Conservation (phyloP, 2,888 invertebrate species). For the Perithous albicinctus region DNA sequence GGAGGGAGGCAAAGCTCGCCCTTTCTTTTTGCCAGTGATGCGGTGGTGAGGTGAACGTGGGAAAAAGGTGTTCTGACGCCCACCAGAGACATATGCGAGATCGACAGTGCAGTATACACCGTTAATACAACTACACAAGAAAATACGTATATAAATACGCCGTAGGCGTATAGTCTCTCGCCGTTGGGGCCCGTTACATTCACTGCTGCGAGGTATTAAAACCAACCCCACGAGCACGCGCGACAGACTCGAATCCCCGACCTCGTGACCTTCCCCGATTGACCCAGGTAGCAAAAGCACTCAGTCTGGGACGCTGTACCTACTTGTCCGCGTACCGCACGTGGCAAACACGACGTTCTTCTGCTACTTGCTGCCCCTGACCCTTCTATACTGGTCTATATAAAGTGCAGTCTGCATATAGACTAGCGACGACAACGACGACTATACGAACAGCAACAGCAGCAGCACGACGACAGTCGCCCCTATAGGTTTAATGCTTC, state of each 20-base stretch:
- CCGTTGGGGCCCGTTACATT: constrained; percentile 4
- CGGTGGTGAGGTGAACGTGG: constrained; percentile 1
- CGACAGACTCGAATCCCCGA: constrained; percentile 71
- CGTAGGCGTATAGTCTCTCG: neutral
- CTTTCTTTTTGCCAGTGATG: constrained; percentile 3
- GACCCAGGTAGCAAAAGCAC: constrained; percentile 76
- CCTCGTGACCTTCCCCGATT: constrained; percentile 79
- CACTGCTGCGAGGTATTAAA: constrained; percentile 28
- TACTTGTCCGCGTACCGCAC: constrained; percentile 43
- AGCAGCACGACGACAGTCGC: neutral
- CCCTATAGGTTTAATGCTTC: constrained; percentile 34
- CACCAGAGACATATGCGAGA: constrained; percentile 16
- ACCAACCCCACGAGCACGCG: constrained; percentile 34
- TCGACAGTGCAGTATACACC: constrained; percentile 6
- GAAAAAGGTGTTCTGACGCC: constrained; percentile 16
- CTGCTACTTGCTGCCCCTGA: constrained; percentile 27
- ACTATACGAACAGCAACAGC: too few relatives aligned
- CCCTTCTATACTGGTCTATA: constrained; percentile 71
- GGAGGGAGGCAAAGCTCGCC: neutral
- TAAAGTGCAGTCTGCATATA: constrained; percentile 76
- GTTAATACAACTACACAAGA: neutral
- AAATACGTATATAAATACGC: neutral
- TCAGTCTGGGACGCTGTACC: constrained; percentile 42
- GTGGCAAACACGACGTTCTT: constrained; percentile 50
- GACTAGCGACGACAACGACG: constrained; percentile 73